Evolutionary conservation across 1,140 invertebrate genomes (phyloP).

Genomic region (Bombus haemorrhoidalis): DNA sequence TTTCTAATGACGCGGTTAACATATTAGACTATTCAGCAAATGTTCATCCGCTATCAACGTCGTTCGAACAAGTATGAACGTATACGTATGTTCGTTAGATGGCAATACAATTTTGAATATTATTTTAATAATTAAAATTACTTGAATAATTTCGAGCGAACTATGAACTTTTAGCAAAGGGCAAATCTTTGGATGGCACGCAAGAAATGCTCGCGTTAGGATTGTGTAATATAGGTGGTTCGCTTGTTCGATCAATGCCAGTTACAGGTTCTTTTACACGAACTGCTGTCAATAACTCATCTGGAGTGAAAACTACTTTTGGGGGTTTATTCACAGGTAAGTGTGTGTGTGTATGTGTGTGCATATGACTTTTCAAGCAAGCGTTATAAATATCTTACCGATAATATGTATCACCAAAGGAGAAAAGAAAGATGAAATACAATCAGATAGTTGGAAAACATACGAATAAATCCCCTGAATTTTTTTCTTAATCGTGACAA

Average conservation of each 20-base stretch:
- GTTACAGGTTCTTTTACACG: slow-evolving; percentile 91
- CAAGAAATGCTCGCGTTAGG: slow-evolving; percentile 90
- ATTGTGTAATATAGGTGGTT: slow-evolving; percentile 88
- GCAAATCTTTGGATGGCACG: slow-evolving; percentile 86
- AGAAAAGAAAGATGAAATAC: no score
- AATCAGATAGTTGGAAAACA: neutral
- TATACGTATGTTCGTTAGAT: no score
- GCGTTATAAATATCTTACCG: no score
- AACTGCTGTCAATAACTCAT: slow-evolving; percentile 90
- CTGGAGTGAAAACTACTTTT: slow-evolving; percentile 89
- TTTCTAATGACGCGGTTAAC: no score
- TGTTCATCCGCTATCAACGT: no score
- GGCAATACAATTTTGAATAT: neutral
- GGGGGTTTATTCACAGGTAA: slow-evolving; percentile 88
- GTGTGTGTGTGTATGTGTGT: neutral
- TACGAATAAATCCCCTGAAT: neutral
- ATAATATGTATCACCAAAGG: no score
- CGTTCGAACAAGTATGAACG: no score
- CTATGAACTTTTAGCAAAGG: slow-evolving; percentile 76
- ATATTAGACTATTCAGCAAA: no score
- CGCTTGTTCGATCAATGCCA: slow-evolving; percentile 90
- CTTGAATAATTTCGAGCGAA: neutral
- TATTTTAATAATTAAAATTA: neutral
- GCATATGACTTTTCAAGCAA: no score
- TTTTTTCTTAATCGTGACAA: neutral